Base-by-base conservation (phyloP, 1,140 invertebrate genomes). In the Odontomachus brunneus region DNA sequence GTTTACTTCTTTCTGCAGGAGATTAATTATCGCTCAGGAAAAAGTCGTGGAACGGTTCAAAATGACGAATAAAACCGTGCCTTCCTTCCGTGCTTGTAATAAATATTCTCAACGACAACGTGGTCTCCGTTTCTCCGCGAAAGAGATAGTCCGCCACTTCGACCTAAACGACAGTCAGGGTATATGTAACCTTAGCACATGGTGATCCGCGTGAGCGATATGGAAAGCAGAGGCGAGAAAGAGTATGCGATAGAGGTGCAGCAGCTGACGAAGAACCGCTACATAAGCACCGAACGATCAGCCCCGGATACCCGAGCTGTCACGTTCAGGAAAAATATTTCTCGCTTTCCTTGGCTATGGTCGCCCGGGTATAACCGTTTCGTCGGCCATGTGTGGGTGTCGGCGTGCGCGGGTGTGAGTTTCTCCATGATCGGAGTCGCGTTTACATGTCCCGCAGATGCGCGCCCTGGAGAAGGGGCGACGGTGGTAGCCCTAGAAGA, bases 251-350 rank as follows among this genome's bases (percentile, higher is more conserved):
- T 19, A 48, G 51, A 44, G 51, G 51, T 4, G 38, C 38, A 44
- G 69, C 63, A 78, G 63, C 75, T 78, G 75, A 78, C 75, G 75
- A 57, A 57, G 75, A 80, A 22, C 75, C 75, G 75, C 65, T 48
- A 80, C 65, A 71, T 57, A 69, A 80, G 75, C 33, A 57, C 51
- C 65, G n/a, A 80, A 80, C 65, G 75, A 80, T 80, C 75, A 80
- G 75, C 65, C 65, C 12, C 51, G 65, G 33, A 69, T 80, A 71
- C 29, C 75, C 75, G 33, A 69, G 33, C 75, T 80, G 75, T 80
- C 75, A 80, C 51, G 75, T 71, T 80, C 75, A 80, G 75, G 65
- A 80, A 80, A 80, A 80, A 80, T 80, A 80, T 80, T 80, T 71
- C 65, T 80, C 75, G 66, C 22, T 80, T 80, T 80, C 33, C 63